Evolutionary conservation across 2,113 vertebrate genomes (phyloP).

Genomic region (Nothocercus julius): DNA sequence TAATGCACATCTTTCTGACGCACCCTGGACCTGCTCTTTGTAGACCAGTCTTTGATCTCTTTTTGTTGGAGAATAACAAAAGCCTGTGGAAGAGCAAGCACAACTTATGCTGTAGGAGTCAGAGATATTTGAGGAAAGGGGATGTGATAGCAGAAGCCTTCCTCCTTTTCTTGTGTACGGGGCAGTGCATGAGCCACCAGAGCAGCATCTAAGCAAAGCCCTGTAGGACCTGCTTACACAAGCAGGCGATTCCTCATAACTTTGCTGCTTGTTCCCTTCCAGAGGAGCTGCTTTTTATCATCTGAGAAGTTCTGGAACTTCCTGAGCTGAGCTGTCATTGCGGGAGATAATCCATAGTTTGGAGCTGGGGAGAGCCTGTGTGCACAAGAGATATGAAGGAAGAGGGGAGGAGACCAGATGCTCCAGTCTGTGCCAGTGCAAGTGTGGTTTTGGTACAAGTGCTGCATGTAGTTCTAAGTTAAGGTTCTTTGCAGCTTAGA

Average conservation of each 20-base stretch:
- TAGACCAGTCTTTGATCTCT: accelerated
- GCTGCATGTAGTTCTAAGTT: too few species aligned
- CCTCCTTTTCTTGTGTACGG: too few species aligned
- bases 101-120: accelerated
- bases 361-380: not conserved
- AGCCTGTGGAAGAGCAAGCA: not conserved
- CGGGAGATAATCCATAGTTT: not conserved
- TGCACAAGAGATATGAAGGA: not conserved
- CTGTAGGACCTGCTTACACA: not conserved
- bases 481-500: not conserved
- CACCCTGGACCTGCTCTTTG: not conserved
- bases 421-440: not conserved
- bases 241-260: not conserved
- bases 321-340: accelerated
- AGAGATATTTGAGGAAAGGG: not conserved
- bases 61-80: not conserved
- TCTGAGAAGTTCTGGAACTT: not conserved
- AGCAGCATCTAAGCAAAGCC: not conserved
- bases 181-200: accelerated
- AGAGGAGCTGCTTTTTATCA: not conserved
- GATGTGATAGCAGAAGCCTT: not conserved
- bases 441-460: not conserved
- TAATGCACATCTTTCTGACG: not conserved
- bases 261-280: not conserved
- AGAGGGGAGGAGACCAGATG: not conserved